Evolutionary conservation across 1,140 invertebrate genomes (phyloP).

Genomic region (Elysia chlorotica): DNA sequence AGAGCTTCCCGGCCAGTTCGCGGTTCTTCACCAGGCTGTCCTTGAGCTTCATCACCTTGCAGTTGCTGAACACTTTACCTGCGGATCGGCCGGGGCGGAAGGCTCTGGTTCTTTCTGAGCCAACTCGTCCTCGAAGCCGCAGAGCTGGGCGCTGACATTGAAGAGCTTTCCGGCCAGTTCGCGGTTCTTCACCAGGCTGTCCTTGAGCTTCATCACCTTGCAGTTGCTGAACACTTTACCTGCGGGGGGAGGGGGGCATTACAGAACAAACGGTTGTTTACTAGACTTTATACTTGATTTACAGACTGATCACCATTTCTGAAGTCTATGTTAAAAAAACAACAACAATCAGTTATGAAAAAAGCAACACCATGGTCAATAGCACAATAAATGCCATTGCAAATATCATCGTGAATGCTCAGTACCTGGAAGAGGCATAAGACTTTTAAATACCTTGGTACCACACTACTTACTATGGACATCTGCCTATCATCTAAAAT

Average conservation of each 20-base stretch:
- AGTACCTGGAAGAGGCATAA: too few relatives aligned
- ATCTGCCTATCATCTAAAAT: too few relatives aligned
- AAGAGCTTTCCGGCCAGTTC: slow-evolving; percentile 40
- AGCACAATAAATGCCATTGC: too few relatives aligned
- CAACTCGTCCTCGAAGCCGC: slow-evolving; percentile 33
- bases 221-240: slow-evolving; percentile 48
- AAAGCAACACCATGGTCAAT: too few relatives aligned
- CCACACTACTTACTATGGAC: too few relatives aligned
- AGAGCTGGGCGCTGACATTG: slow-evolving; percentile 45
- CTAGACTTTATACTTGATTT: too few relatives aligned
- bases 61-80: slow-evolving; percentile 48
- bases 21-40: slow-evolving; percentile 39
- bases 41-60: slow-evolving; percentile 35
- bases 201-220: slow-evolving; percentile 34
- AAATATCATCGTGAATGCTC: too few relatives aligned
- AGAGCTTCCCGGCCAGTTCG: slow-evolving; percentile 38
- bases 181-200: slow-evolving; percentile 38
- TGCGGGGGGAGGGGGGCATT: neutral
- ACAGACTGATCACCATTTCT: too few relatives aligned
- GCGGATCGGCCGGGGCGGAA: neutral
- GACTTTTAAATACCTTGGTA: too few relatives aligned
- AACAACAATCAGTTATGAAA: too few relatives aligned
- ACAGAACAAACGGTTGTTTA: too few relatives aligned
- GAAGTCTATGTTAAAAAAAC: too few relatives aligned
- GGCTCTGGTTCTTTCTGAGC: slow-evolving; percentile 11